Percentiles rank a stretch among this genome's conserved stretches.
These are phyloP conservation scores for Pollenia griseotomentosa DNA, from an alignment of 2,888 invertebrate genomes.

Conservation along the genomic window DNA sequence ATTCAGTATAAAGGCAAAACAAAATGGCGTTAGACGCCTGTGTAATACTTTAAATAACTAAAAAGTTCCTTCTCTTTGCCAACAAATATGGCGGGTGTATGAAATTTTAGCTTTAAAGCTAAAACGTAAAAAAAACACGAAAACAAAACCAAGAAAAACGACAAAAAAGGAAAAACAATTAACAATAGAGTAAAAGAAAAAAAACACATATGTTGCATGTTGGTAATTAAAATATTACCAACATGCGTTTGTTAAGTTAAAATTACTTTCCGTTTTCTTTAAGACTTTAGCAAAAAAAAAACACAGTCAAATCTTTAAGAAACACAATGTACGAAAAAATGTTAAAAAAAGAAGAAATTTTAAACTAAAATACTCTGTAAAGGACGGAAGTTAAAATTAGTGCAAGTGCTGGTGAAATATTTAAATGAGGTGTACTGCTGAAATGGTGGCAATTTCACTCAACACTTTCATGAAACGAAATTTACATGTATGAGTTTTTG, in stretches of 20 bases:
- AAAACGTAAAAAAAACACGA: not conserved
- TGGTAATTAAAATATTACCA: conserved; percentile 78
- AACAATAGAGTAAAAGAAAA: conserved; percentile 2
- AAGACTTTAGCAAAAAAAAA: conserved; percentile 16
- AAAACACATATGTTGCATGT: conserved; percentile 70
- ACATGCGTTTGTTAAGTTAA: conserved; percentile 76
- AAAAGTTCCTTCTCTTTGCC: conserved; percentile 35
- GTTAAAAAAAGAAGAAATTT: not conserved
- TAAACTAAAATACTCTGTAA: conserved; percentile 18
- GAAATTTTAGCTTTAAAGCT: conserved; percentile 48
- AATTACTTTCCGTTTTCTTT: conserved; percentile 75
- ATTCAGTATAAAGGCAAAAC: conserved; percentile 47
- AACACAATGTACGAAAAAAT: conserved; percentile 11
- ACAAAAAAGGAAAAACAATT: not conserved
- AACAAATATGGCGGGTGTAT: conserved; percentile 69
- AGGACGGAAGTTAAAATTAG: conserved; percentile 74
- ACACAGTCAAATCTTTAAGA: conserved; percentile 49
- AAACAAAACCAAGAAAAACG: not conserved
- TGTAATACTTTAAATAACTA: conserved; percentile 34
- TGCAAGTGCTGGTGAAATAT: conserved; percentile 72
- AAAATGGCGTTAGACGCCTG: conserved; percentile 66
- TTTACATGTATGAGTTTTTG: not conserved
- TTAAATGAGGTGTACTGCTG: conserved; percentile 58
- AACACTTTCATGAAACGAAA: conserved; percentile 52
- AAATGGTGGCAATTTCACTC: conserved; percentile 44